phyloP scores from a whole-genome alignment of 2,888 invertebrate species.

The Trileptium ribeirensis region DNA sequence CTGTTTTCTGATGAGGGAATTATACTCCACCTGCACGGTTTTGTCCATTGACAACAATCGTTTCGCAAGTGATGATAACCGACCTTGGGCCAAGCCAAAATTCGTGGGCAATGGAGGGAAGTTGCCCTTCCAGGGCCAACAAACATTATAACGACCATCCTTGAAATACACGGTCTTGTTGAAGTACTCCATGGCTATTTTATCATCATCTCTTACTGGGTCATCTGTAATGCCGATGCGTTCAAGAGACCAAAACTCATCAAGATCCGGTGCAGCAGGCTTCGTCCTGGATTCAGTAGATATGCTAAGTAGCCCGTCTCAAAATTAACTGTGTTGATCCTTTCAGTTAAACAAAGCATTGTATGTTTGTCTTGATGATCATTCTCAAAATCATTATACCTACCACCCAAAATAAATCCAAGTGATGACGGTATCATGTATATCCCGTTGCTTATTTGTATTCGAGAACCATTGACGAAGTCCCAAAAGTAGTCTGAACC shows the following conservation, averaged over 20 bases:
- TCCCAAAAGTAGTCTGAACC: no score
- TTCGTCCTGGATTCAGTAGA: no score
- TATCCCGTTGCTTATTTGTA: no score
- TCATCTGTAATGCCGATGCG: slow-evolving; percentile 12
- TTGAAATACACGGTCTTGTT: not conserved
- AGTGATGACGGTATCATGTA: no score
- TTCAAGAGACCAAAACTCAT: slow-evolving; percentile 6
- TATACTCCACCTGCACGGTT: not conserved
- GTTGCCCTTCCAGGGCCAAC: slow-evolving; percentile 10
- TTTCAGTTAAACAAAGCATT: no score
- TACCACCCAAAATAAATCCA: no score
- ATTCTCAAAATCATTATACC: no score
- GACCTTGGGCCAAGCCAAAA: not conserved
- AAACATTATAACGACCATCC: not conserved
- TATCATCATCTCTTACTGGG: not conserved
- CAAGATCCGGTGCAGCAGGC: no score
- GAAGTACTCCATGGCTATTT: not conserved
- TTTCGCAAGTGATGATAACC: not conserved
- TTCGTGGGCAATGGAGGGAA: not conserved
- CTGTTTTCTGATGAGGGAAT: not conserved
- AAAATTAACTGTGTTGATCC: no score
- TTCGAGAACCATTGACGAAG: no score
- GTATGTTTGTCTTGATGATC: no score
- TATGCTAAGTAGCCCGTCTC: no score
- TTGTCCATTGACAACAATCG: not conserved